Evolutionary conservation across 2,113 vertebrate species (phyloP), one percentile per base, ranked within the genome.

Genomic region (Chaetodon trifascialis): DNA sequence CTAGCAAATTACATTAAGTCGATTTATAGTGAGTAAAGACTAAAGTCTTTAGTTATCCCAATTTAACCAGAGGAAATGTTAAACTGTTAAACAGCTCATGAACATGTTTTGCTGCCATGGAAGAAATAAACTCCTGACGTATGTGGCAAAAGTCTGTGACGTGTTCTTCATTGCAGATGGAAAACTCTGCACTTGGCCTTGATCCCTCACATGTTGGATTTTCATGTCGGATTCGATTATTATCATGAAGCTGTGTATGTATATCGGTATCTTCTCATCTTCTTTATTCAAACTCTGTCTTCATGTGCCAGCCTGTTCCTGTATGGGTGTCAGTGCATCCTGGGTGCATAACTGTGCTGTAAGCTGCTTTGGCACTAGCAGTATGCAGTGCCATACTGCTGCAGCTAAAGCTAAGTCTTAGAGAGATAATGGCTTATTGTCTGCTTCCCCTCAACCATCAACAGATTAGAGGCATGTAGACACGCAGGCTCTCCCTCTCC

Each of bases 391-490:
- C 72, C 75, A 84, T 62, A 72, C 87, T 76, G 81, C 82, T 86
- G 76, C 89, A 90, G 87, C 88, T 79, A 80, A 80, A 75, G 82
- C 90, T 66, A 83, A 88, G 83, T 89, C 89, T 86, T 46, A 11
- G 51, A 78, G 75, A 90, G 90, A 94, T 91, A 93, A 93, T 91
- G 85, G 88, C 77, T 91, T 91, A 90, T 93, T 92, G 90, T 93
- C 88, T 89, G 89, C 79, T 90, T 93, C 90, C 87, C 80, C 86
- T 92, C 87, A 86, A 93, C 93, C 91, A 90, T 93, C 85, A 93
- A 93, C 90, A 93, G 92, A 93, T 93, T 90, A 93, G 84, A 93
- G 70, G 76, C 83, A 85, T 94, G 91, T 85, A 89, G 89, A 89
- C 86, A 91, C 40, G 6, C 80, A 73, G 88, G n/a, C 74, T 90